phyloP scores from a whole-genome alignment of 2,113 vertebrate species.

The Menidia beryllina region DNA sequence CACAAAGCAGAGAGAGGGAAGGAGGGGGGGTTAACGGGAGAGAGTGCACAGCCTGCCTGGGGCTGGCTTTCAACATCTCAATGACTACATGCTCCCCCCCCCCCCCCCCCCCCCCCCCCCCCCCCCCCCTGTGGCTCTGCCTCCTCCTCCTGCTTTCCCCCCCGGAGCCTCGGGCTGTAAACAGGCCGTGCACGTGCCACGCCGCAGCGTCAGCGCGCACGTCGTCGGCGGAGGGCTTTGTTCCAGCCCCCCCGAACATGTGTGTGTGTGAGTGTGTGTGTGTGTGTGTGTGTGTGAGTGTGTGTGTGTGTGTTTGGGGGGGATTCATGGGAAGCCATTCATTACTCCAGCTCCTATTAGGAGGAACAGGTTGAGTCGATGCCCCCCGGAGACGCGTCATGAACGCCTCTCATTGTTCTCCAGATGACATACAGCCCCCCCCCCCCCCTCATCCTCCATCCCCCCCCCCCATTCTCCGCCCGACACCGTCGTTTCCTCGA shows the following conservation, averaged over 20 bases:
- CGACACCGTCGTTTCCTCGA: slow-evolving; percentile 31
- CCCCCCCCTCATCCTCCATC: slow-evolving; percentile 38
- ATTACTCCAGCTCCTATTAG: slow-evolving; percentile 73
- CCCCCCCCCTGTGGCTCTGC: slow-evolving; percentile 55
- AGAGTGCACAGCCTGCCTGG: slow-evolving; percentile 70
- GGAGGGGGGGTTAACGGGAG: slow-evolving; percentile 42
- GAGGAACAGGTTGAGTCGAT: slow-evolving; percentile 52
- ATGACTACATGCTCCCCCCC: slow-evolving; percentile 67
- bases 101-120: slow-evolving; percentile 32
- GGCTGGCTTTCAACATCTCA: slow-evolving; percentile 80
- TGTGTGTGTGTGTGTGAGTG: slow-evolving; percentile 1
- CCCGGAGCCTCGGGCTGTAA: slow-evolving; percentile 69
- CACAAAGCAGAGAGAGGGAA: slow-evolving; percentile 59
- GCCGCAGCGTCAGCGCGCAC: too few relatives aligned
- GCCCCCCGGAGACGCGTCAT: slow-evolving; percentile 72
- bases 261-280: not conserved
- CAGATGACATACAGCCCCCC: slow-evolving; percentile 59
- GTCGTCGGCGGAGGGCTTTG: slow-evolving; percentile 73
- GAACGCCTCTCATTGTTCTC: slow-evolving; percentile 76
- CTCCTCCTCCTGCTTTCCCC: slow-evolving; percentile 57
- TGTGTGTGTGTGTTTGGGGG: not conserved
- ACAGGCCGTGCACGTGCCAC: slow-evolving; percentile 73
- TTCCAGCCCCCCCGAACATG: too few relatives aligned
- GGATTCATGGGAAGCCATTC: slow-evolving; percentile 60
- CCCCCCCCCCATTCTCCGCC: slow-evolving; percentile 16